Evolutionary conservation across 2,113 vertebrate genomes (phyloP), one percentile per base, ranked within the genome.

Genomic region (Nyctereutes procyonoides): DNA sequence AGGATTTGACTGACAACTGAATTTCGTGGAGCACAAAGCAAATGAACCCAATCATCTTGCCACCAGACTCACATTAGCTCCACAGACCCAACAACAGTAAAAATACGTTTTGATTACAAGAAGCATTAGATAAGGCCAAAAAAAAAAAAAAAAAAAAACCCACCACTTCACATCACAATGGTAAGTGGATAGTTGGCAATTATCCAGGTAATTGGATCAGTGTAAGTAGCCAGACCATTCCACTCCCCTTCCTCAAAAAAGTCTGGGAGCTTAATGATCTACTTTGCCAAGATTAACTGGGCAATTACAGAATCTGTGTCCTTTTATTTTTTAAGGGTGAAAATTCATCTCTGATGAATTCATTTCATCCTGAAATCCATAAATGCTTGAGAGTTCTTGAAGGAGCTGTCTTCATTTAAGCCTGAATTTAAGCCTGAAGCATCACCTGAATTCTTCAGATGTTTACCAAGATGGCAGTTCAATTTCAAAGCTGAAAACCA

Each of bases 141-240:
- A 16, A 5, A 16, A 56, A 10, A 16, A 56, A 95, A 63, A 77
- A 56, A 96, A 55, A 55, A 16, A 55, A 58, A 67, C 91, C 71
- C 90, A 65, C 85, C 55, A 95, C 48, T 93, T 92, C 53, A 8
- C 16, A 82, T 91, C 69, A 73, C 20, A 62, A 20, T 12, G 38
- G n/a, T 91, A 79, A 97, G 73, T 80, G 62, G 26, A 5, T 89
- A 48, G 55, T 63, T 97, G 95, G 87, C 38, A 73, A 71, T 93
- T 88, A 93, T 89, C 89, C 89, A 93, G 62, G 96, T 65, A 88
- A 95, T 38, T 71, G 56, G 67, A 92, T 55, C 69, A 63, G 55
- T 56, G 9, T 83, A 88, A 83, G 65, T 30, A 93, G 30, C 38
- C 85, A 69, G 62, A 58, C 32, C 20, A 80, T 22, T 58, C 9